Conservation (phyloP, 2,797 vertebrate species). For the Vultur gryphus region DNA sequence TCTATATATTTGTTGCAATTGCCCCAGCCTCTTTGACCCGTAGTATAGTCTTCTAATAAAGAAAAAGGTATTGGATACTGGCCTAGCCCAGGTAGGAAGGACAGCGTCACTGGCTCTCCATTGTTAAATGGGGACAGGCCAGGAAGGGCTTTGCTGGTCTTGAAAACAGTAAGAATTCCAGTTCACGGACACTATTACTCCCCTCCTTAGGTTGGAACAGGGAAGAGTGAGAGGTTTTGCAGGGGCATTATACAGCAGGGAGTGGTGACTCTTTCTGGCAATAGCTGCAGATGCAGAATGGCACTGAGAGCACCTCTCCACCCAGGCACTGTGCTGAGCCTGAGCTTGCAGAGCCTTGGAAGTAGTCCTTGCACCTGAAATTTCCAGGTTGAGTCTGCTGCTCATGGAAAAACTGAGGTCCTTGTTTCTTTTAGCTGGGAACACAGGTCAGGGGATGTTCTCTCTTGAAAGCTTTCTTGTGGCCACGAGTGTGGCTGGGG, state of each 20-base stretch:
- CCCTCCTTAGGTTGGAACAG: not conserved
- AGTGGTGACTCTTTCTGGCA: not conserved
- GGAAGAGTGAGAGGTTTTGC: not conserved
- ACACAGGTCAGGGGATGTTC: not conserved
- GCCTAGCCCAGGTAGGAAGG: not conserved
- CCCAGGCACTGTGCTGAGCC: not conserved
- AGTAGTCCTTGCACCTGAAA: not conserved
- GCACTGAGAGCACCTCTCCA: not conserved
- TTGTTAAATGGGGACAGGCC: not conserved
- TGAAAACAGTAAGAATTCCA: not conserved
- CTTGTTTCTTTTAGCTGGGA: not conserved
- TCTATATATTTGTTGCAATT: not conserved
- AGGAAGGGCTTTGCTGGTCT: not conserved
- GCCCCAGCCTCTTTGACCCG: rapidly evolving
- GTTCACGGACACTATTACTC: not conserved
- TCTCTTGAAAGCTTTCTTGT: not conserved
- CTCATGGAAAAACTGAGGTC: not conserved
- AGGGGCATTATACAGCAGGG: not conserved
- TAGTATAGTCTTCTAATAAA: not conserved
- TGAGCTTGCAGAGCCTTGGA: not conserved
- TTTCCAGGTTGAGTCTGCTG: not conserved
- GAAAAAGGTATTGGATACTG: not conserved
- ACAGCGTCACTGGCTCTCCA: not conserved
- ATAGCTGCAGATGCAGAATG: not conserved
- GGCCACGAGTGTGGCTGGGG: not conserved